Conservation (phyloP, 2,797 vertebrate genomes). For the Pelodytes ibericus region DNA sequence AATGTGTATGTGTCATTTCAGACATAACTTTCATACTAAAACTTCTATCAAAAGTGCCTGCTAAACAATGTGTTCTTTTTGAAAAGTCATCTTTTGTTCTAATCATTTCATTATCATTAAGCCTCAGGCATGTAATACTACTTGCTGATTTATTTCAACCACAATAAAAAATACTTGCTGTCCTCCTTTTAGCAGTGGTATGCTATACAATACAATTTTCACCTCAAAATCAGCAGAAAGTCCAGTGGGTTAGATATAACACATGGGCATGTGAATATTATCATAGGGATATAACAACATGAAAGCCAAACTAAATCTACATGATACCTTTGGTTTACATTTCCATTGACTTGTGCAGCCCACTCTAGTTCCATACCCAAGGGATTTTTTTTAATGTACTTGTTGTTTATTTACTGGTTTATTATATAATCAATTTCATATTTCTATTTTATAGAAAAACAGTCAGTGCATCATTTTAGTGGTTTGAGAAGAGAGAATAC, state of each 20-base stretch:
- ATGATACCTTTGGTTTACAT: background rate
- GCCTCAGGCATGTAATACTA: constrained; percentile 39
- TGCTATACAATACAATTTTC: constrained; percentile 19
- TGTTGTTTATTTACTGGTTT: background rate
- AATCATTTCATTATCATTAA: constrained; percentile 41
- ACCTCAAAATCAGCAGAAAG: constrained; percentile 19
- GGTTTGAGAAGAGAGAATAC: too few species aligned
- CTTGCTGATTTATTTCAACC: constrained; percentile 44
- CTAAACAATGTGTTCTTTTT: background rate
- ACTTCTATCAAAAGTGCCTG: background rate
- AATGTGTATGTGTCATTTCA: background rate
- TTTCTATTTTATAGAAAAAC: too few species aligned
- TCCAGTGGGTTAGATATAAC: constrained; percentile 4
- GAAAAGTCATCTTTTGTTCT: constrained; percentile 34
- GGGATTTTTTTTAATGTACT: background rate
- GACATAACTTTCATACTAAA: background rate
- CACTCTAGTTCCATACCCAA: background rate
- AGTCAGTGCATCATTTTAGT: too few species aligned
- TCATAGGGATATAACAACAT: constrained; percentile 25
- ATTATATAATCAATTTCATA: too few species aligned
- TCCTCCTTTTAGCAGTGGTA: constrained; percentile 11
- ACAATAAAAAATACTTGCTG: constrained; percentile 33
- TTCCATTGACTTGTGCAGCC: background rate
- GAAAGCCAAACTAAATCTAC: constrained; percentile 24
- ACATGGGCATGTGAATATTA: constrained; percentile 12